Base-by-base conservation (phyloP, 2,113 vertebrate genomes). In the Noctilio leporinus region DNA sequence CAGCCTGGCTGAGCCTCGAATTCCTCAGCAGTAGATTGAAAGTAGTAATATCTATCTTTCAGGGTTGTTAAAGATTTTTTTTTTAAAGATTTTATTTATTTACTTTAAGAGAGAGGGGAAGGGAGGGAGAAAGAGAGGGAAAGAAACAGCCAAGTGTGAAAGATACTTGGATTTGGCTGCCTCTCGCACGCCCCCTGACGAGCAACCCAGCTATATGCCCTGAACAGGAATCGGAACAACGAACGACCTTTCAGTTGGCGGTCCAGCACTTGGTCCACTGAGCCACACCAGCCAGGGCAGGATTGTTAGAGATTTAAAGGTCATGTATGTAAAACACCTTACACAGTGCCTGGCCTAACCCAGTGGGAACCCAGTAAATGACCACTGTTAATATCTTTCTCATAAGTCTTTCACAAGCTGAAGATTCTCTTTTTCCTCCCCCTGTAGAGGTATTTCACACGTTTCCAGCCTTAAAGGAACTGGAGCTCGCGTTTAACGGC, bases 401-500 rank as follows among this genome's bases (percentile, higher is more conserved):
- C 43, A 78, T 93, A 86, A 47, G 10, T 83, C 35, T 28, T 96
- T 96, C 51, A 43, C 38, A 72, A 92, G 47, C 65, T 95, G 7
- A 72, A 86, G 72, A 78, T 80, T 81, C 38, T 84, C 83, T 97
- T 83, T 93, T 55, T 96, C 64, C 89, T 91, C 49, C 51, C 33
- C 57, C 43, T 92, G 7, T 94, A 99, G 99, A 98, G 15, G 89
- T 91, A 12, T 99, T 99, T 87, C 96, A 97, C 86, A 98, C 97
- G 10, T 99, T 99, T 97, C 97, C 97, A 84, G 97, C 94, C 49
- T 94, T 99, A 81, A 97, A 98, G 90, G 98, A 99, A 96, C 97
- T 99, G 86, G 98, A 99, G 78, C 98, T 99, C 7, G 97, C 98
- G 40, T 95, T 99, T 89, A 99, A 99, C 0, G 53, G 98, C 47